Evolutionary conservation across 53 echinoderm and acorn worm species (phyloP).

Genomic region (Luidia sarsii): DNA sequence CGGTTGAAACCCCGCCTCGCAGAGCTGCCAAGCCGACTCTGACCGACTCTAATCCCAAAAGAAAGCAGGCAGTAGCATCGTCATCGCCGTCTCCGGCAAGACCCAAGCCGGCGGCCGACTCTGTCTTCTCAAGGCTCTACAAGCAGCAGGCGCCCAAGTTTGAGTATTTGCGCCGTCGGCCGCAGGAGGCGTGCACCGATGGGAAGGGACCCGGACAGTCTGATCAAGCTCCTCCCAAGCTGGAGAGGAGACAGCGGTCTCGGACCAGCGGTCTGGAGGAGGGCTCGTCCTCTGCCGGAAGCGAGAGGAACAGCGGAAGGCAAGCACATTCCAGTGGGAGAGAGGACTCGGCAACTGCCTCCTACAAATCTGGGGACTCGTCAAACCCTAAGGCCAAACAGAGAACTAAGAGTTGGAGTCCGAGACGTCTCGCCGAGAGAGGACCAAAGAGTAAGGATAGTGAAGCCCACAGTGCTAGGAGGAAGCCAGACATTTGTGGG

Average conservation of each 20-base stretch:
- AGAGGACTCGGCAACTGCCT: not conserved
- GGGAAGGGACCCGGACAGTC: slow-evolving; percentile 29
- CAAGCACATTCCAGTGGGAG: slow-evolving; percentile 28
- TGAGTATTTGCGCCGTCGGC: slow-evolving; percentile 74
- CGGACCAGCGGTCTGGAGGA: slow-evolving; percentile 32
- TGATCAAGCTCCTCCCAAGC: slow-evolving; percentile 38
- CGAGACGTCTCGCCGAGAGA: slow-evolving; percentile 21
- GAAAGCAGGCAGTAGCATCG: not conserved
- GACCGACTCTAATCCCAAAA: not conserved
- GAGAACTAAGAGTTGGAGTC: slow-evolving; percentile 53
- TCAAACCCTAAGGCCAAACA: slow-evolving; percentile 6
- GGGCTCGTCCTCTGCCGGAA: slow-evolving; percentile 30
- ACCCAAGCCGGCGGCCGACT: slow-evolving; percentile 28
- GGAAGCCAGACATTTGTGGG: not conserved
- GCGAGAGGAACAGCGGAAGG: slow-evolving; percentile 6
- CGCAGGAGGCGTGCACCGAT: slow-evolving; percentile 39
- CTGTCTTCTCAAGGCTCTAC: slow-evolving; percentile 89
- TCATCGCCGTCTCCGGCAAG: slow-evolving; percentile 2
- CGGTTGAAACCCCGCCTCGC: slow-evolving; percentile 13
- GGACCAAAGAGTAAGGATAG: not conserved
- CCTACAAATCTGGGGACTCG: not conserved
- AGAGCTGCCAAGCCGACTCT: slow-evolving; percentile 6
- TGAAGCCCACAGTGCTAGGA: not conserved
- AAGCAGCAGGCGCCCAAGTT: slow-evolving; percentile 74
- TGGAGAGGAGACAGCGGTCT: slow-evolving; percentile 63